Percentiles rank a stretch among this genome's conserved stretches.
phyloP scores from a whole-genome alignment of 2,888 invertebrate species.

The Linnaemya vulpina region DNA sequence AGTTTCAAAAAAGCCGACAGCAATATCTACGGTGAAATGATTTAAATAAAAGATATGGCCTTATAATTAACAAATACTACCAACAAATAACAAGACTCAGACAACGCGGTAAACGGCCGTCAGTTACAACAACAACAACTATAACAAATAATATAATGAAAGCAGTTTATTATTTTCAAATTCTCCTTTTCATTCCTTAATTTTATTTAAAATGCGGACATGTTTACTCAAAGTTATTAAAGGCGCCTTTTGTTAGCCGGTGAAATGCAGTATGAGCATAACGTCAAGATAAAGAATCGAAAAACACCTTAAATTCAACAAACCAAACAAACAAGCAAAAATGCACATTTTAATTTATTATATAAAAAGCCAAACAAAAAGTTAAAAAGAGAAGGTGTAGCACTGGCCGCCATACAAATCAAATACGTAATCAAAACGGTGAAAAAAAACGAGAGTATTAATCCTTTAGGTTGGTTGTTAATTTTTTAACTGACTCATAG shows the following conservation, averaged over 20 bases:
- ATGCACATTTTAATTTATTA: conserved; percentile 59
- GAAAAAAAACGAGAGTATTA: conserved; percentile 23
- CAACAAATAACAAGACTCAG: conserved; percentile 9
- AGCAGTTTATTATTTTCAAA: conserved; percentile 50
- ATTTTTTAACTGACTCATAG: conserved; percentile 59
- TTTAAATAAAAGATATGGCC: conserved; percentile 39
- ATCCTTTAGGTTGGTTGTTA: conserved; percentile 52
- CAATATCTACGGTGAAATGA: conserved; percentile 33
- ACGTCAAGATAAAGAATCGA: conserved; percentile 33
- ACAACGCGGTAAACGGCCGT: conserved; percentile 54
- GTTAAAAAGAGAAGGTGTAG: conserved; percentile 55
- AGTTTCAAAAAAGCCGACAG: conserved; percentile 50
- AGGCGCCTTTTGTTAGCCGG: conserved; percentile 66
- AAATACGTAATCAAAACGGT: conserved; percentile 53
- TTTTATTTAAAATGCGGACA: conserved; percentile 64
- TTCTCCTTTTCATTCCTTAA: conserved; percentile 55
- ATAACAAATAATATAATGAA: conserved; percentile 66
- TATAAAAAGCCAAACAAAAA: conserved; percentile 10
- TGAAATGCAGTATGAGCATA: conserved; percentile 55
- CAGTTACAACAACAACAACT: neutral
- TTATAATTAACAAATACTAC: conserved; percentile 67
- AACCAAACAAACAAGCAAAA: conserved; percentile 37
- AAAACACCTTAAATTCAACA: conserved; percentile 59
- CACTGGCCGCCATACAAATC: conserved; percentile 50
- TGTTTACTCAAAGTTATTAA: conserved; percentile 66